These are phyloP conservation scores for Papilio glaucus DNA, from an alignment of 1,140 invertebrate species.

Conservation along the genomic window DNA sequence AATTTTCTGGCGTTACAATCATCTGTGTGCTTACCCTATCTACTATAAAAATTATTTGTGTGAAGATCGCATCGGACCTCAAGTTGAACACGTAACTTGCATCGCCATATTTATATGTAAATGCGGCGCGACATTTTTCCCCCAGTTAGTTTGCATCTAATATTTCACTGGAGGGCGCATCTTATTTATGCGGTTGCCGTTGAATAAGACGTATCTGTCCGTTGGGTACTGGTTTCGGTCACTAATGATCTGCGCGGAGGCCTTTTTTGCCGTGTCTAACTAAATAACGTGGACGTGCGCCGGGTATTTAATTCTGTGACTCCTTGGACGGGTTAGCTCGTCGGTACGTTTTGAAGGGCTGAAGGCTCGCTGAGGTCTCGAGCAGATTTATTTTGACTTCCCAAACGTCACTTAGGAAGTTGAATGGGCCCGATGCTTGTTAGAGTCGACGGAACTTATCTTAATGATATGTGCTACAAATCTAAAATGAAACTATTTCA, in stretches of 20 bases:
- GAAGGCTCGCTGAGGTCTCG: background rate
- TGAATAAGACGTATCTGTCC: slow-evolving; percentile 69
- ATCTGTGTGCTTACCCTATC: too few relatives aligned
- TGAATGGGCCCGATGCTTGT: slow-evolving; percentile 23
- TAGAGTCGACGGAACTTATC: slow-evolving; percentile 5
- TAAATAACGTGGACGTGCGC: slow-evolving; percentile 60
- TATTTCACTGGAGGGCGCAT: slow-evolving; percentile 63
- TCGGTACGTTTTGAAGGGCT: slow-evolving; percentile 24
- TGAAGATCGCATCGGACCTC: slow-evolving; percentile 26
- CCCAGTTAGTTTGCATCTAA: slow-evolving; percentile 65
- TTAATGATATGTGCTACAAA: background rate
- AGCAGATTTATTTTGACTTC: slow-evolving; percentile 36
- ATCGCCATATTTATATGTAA: slow-evolving; percentile 60
- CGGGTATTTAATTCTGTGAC: slow-evolving; percentile 46
- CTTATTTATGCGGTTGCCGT: slow-evolving; percentile 57
- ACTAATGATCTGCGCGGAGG: slow-evolving; percentile 59
- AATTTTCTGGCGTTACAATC: background rate
- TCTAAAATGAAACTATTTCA: slow-evolving; percentile 12
- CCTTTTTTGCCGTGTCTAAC: slow-evolving; percentile 63
- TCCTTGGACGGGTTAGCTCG: slow-evolving; percentile 33
- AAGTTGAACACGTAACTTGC: slow-evolving; percentile 32
- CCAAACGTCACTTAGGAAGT: slow-evolving; percentile 37
- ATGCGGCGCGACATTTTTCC: slow-evolving; percentile 64
- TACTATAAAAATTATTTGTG: background rate
- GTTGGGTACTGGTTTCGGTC: slow-evolving; percentile 49